A percentile compares a stretch with the other conserved stretches of the same genome.
These are phyloP conservation scores for Glareola pratincola DNA, from an alignment of 2,113 vertebrate genomes.

Conservation along the genomic window DNA sequence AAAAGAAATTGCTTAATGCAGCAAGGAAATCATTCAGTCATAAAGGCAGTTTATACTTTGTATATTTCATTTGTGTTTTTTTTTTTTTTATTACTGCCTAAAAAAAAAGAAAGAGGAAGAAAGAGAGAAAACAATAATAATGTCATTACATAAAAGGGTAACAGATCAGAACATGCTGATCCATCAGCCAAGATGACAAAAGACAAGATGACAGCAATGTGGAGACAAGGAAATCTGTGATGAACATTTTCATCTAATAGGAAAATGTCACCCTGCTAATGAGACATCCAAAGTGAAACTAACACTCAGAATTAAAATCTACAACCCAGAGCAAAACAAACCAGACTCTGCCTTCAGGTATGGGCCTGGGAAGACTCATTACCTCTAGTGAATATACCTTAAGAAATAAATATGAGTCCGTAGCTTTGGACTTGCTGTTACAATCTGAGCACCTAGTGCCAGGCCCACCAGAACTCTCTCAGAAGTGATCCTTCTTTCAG, in stretches of 20 bases:
- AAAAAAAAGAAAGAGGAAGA: background rate
- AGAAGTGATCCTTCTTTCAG: background rate
- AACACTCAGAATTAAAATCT: background rate
- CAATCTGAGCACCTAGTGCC: background rate
- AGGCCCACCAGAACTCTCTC: background rate
- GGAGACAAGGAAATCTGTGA: background rate
- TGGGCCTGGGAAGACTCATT: background rate
- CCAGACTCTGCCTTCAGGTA: background rate
- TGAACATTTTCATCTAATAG: background rate
- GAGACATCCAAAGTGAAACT: background rate
- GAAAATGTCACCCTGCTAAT: conserved; percentile 3
- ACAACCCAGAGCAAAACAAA: background rate
- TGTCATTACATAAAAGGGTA: background rate
- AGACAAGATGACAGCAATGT: background rate
- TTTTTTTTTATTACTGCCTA: background rate
- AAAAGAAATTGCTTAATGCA: background rate
- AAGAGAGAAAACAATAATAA: background rate
- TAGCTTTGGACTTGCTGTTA: background rate
- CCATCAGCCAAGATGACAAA: background rate
- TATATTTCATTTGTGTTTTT: background rate
- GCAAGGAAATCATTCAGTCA: background rate
- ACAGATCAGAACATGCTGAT: background rate
- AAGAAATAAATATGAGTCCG: background rate
- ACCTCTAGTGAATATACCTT: background rate
- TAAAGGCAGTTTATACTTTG: background rate